A percentile compares a stretch with the other conserved stretches of the same genome.
Conservation (phyloP, 2,113 vertebrate species). For the Cyanocitta stelleri region DNA sequence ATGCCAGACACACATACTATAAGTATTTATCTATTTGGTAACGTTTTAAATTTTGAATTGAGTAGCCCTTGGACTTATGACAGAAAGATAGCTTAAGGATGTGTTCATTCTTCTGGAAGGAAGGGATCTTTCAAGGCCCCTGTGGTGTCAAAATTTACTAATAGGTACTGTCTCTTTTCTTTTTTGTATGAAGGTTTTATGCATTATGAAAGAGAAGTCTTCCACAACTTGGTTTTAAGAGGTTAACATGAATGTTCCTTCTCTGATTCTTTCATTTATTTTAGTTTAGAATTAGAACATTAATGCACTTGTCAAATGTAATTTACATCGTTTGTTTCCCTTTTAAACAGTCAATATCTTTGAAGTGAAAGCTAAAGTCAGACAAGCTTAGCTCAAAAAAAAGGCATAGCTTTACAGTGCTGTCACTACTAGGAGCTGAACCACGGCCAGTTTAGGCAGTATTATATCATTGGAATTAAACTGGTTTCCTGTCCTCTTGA, state of each 20-base stretch:
- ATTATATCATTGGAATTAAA: conserved; percentile 66
- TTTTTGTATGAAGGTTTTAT: background rate
- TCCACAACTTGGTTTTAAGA: background rate
- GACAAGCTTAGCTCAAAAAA: background rate
- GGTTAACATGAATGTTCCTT: background rate
- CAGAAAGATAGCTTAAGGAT: background rate
- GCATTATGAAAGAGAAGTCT: background rate
- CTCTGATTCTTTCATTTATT: background rate
- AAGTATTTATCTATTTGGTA: background rate
- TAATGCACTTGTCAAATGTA: background rate
- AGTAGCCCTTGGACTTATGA: background rate
- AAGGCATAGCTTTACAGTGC: conserved; percentile 51
- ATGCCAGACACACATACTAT: background rate
- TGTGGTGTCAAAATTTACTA: background rate
- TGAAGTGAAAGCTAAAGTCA: background rate
- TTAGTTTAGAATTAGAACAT: background rate
- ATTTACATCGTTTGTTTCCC: background rate
- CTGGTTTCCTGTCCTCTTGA: conserved; percentile 63
- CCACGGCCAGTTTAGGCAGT: conserved; percentile 43
- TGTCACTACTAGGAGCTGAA: conserved; percentile 57
- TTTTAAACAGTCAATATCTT: background rate
- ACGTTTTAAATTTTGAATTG: background rate
- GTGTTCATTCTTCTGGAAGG: background rate
- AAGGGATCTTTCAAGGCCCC: background rate
- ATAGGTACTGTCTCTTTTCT: background rate